phyloP scores from a whole-genome alignment of 2,113 vertebrate species.

The Xiphophorus maculatus region DNA sequence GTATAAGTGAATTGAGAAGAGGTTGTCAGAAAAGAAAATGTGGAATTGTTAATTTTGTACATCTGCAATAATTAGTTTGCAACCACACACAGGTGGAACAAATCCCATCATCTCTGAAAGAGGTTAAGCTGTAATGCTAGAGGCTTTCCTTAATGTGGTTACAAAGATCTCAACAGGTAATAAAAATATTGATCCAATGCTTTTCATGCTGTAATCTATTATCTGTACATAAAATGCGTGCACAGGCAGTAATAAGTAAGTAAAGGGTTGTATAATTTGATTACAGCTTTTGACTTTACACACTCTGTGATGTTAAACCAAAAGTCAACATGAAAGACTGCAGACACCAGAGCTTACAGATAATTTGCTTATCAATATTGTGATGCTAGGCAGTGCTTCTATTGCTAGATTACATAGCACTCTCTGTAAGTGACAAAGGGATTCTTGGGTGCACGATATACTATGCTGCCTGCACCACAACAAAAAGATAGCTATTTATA shows the following conservation, averaged over 20 bases:
- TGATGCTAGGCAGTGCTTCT: slow-evolving; percentile 1
- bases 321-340: slow-evolving; percentile 15
- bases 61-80: no score
- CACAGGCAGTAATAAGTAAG: slow-evolving; percentile 44
- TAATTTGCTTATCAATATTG: slow-evolving; percentile 17
- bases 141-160: slow-evolving; percentile 67
- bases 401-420: slow-evolving; percentile 26
- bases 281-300: slow-evolving; percentile 52
- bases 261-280: slow-evolving; percentile 56
- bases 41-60: no score
- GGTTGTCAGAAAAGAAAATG: slow-evolving; percentile 28
- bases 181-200: slow-evolving; percentile 66
- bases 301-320: slow-evolving; percentile 23
- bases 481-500: slow-evolving; percentile 23
- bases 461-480: slow-evolving; percentile 21
- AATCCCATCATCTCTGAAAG: slow-evolving; percentile 55
- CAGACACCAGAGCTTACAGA: slow-evolving; percentile 2
- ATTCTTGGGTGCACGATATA: slow-evolving; percentile 28
- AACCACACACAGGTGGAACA: slow-evolving; percentile 1
- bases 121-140: slow-evolving; percentile 55
- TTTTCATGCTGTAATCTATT: slow-evolving; percentile 67
- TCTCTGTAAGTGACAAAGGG: slow-evolving; percentile 31
- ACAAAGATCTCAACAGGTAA: slow-evolving; percentile 61
- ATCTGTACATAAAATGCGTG: slow-evolving; percentile 38
- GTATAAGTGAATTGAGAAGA: slow-evolving; percentile 12